Base-by-base conservation (phyloP, 2,888 invertebrate genomes). In the Poecilobothrus nobilitatus region DNA sequence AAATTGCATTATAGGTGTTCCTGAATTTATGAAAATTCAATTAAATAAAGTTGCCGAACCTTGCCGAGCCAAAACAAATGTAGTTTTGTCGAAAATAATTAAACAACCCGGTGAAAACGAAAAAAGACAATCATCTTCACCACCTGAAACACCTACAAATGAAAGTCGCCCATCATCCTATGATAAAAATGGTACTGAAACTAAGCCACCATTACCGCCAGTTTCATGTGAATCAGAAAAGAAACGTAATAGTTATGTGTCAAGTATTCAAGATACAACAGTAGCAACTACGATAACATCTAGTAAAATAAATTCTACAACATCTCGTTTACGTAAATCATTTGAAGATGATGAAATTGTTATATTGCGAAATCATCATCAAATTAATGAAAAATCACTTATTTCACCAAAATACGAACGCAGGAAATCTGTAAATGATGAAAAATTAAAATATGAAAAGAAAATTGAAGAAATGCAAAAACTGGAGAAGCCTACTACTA, bases 11-110 rank as follows among this genome's bases (percentile, higher is more conserved):
- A 12, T 18, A 53, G 70, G 81, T 64, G 83, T 89, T 18, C 89
- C 90, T 0, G 89, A 91, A 77, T 89, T 90, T 76, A 80, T 90
- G 71, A 87, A 88, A 75, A 87, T 89, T 69, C 89, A 90, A 78
- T 76, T 90, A 65, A 89, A 90, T 76, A 87, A 87, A 77, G 88
- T 90, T 8, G 37, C n/a, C 18, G 90, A 90, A 74, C 82, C 84
- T 12, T 86, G 86, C 74, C 82, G 83, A 1, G 85, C 87, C 0
- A 76, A 84, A 12, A 86, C 86, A 44, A 87, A 89, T 75, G 84
- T 90, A 44, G 88, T 90, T 67, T 81, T 89, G 72, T 86, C 89
- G 33, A 88, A 87, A 71, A 87, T 86, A 73, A 79, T 75, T 4
- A 78, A 77, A 18, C 74, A 75, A 63, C 22, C 66, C 4, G 66